Percentiles rank a stretch among this genome's conserved stretches.
Evolutionary conservation across 1,140 invertebrate species (phyloP).

Genomic region (Drosophila suzukii): DNA sequence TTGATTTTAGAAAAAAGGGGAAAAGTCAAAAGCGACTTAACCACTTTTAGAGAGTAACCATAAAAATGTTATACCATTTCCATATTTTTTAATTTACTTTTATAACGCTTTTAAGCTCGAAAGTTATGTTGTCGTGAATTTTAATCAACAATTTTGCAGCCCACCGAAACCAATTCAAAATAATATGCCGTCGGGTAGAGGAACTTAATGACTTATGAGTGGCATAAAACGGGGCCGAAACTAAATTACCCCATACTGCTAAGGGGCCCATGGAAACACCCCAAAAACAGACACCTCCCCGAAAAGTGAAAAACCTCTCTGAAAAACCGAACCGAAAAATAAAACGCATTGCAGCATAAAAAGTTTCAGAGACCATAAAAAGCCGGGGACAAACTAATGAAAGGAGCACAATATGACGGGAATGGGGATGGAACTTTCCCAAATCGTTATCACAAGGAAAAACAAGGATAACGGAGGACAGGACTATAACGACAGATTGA

Average conservation of each 20-base stretch:
- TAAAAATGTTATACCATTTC: not conserved
- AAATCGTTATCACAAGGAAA: slow-evolving; percentile 33
- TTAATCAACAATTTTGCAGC: slow-evolving; percentile 41
- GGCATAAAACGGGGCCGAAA: slow-evolving; percentile 42
- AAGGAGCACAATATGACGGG: slow-evolving; percentile 1
- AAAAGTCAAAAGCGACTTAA: not conserved
- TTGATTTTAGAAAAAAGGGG: not conserved
- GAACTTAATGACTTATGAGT: slow-evolving; percentile 56
- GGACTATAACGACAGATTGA: slow-evolving; percentile 78
- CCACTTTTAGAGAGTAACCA: too few relatives aligned
- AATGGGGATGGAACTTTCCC: not conserved
- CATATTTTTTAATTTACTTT: slow-evolving; percentile 8
- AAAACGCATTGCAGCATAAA: slow-evolving; percentile 69
- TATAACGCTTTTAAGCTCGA: slow-evolving; percentile 26
- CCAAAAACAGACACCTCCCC: slow-evolving; percentile 9
- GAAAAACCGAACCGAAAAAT: slow-evolving; percentile 24
- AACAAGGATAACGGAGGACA: slow-evolving; percentile 30
- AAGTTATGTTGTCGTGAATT: slow-evolving; percentile 43
- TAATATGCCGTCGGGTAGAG: slow-evolving; percentile 19
- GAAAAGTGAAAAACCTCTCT: not conserved
- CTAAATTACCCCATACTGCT: slow-evolving; percentile 60
- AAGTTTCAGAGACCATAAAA: slow-evolving; percentile 65
- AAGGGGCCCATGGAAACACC: slow-evolving; percentile 17
- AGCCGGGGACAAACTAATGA: slow-evolving; percentile 50
- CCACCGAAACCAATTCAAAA: slow-evolving; percentile 49